A percentile compares a stretch with the other conserved stretches of the same genome.
Evolutionary conservation across 2,888 invertebrate genomes (phyloP).

Genomic region (Phanerotoma sp.): DNA sequence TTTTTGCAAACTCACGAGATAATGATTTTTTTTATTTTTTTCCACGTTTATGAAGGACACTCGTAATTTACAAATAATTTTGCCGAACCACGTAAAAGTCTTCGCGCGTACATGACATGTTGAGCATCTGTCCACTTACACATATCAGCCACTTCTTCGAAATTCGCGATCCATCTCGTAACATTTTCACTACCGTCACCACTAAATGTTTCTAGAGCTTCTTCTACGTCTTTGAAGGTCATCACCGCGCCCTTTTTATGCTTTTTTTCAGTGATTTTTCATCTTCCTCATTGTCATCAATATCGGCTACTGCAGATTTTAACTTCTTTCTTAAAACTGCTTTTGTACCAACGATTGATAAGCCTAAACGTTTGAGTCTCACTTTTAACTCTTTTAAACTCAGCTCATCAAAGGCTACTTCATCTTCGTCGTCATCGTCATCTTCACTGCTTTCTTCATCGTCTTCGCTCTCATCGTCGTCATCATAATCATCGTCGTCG

Average conservation of each 20-base stretch:
- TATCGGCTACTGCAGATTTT: not conserved
- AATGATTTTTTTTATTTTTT: too few relatives aligned
- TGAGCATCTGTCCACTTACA: constrained; percentile 30
- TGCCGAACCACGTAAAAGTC: constrained; percentile 29
- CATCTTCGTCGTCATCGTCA: not conserved
- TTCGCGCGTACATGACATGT: constrained; percentile 31
- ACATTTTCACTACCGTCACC: constrained; percentile 23
- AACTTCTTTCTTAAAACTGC: too few relatives aligned
- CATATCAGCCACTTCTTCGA: constrained; percentile 31
- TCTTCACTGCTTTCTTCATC: too few relatives aligned
- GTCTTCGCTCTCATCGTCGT: not conserved
- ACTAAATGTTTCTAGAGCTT: constrained; percentile 21
- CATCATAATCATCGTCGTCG: not conserved
- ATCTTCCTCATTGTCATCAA: not conserved
- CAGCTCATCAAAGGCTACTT: too few relatives aligned
- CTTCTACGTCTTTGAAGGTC: constrained; percentile 26
- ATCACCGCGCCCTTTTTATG: not conserved
- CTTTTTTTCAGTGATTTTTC: not conserved
- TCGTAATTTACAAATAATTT: constrained; percentile 30
- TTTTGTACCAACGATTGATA: too few relatives aligned
- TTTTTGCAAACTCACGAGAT: too few relatives aligned
- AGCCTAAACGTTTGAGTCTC: too few relatives aligned
- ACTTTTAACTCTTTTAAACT: too few relatives aligned
- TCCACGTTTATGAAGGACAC: constrained; percentile 10
- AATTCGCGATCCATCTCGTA: constrained; percentile 28